Percentiles rank a stretch among this genome's conserved stretches.
Evolutionary conservation across 2,888 invertebrate species (phyloP).

Genomic region (Hecatera dysodea): DNA sequence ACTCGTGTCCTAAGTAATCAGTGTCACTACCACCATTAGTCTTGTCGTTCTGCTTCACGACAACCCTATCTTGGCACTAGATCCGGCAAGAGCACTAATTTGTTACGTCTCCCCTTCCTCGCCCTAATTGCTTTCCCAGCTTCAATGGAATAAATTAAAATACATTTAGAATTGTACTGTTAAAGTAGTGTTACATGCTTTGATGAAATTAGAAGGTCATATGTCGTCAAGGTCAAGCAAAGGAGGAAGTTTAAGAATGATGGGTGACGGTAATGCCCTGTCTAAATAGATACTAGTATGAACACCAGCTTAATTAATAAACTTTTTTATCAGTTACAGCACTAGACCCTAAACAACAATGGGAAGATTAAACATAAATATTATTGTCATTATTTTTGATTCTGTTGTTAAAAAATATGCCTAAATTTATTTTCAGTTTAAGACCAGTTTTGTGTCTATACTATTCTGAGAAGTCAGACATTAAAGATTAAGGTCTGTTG

Average conservation of each 20-base stretch:
- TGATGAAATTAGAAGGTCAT: neutral
- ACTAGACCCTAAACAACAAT: too few relatives aligned
- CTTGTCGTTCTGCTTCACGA: conserved; percentile 30
- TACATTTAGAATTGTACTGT: conserved; percentile 28
- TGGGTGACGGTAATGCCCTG: too few relatives aligned
- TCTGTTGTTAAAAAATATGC: too few relatives aligned
- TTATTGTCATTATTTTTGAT: too few relatives aligned
- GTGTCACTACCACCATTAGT: conserved; percentile 55
- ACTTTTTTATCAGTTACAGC: too few relatives aligned
- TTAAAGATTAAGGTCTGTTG: too few relatives aligned
- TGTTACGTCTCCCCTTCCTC: conserved; percentile 30
- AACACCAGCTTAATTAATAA: too few relatives aligned
- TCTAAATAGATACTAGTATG: too few relatives aligned
- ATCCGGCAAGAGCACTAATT: conserved; percentile 56
- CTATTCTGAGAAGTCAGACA: too few relatives aligned
- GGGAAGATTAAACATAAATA: too few relatives aligned
- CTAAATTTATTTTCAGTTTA: too few relatives aligned
- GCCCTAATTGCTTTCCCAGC: conserved; percentile 58
- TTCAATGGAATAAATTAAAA: conserved; percentile 54
- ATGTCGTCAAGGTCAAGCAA: neutral
- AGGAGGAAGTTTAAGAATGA: neutral
- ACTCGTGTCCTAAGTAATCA: conserved; percentile 54
- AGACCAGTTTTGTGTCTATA: too few relatives aligned
- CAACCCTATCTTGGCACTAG: conserved; percentile 58
- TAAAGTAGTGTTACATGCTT: neutral